phyloP scores from a whole-genome alignment of 2,113 vertebrate species.

The Centropus bengalensis region DNA sequence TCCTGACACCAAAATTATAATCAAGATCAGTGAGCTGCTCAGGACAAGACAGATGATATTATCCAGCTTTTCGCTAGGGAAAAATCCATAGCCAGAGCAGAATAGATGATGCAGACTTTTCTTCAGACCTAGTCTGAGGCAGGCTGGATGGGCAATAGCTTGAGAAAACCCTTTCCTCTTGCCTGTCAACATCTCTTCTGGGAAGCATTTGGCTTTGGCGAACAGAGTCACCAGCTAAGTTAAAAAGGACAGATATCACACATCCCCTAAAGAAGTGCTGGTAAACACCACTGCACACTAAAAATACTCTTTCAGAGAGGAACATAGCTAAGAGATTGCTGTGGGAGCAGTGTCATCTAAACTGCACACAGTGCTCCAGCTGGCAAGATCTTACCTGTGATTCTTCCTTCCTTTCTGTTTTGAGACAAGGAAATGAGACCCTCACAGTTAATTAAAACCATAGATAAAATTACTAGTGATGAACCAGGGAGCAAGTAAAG shows the following conservation, averaged over 20 bases:
- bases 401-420: not conserved
- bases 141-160: not conserved
- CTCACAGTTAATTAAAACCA: not conserved
- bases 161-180: not conserved
- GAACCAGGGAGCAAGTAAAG: not conserved
- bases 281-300: not conserved
- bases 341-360: not conserved
- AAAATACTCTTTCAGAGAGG: not conserved
- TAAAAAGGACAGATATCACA: not conserved
- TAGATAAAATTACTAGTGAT: not conserved
- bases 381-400: not conserved
- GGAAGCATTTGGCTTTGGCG: not conserved
- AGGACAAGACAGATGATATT: accelerated
- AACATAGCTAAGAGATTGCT: not conserved
- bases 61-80: not conserved
- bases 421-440: not conserved
- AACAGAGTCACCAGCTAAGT: not conserved
- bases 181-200: not conserved
- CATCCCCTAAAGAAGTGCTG: not conserved
- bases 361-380: not conserved
- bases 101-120: not conserved
- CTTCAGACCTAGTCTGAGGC: not conserved
- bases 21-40: not conserved
- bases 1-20: not conserved
- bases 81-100: not conserved